Conservation (phyloP, 2,797 vertebrate genomes). For the Megalops cyprinoides region DNA sequence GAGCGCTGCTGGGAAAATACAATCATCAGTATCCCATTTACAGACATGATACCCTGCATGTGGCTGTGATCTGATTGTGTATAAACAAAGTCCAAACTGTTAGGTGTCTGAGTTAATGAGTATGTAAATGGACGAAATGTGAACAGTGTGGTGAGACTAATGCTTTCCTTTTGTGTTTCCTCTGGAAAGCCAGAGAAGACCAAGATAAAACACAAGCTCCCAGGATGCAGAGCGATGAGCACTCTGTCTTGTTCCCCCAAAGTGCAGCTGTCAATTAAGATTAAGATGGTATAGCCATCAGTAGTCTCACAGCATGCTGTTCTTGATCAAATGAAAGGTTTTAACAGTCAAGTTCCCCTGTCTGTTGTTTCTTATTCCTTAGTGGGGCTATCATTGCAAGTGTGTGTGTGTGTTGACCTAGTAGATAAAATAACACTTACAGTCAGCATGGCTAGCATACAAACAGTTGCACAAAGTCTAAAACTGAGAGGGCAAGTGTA, state of each 20-base stretch:
- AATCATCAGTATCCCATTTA: no score
- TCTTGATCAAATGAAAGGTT: not conserved
- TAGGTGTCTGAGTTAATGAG: not conserved
- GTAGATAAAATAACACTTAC: not conserved
- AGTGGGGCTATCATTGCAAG: not conserved
- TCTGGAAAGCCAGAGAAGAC: not conserved
- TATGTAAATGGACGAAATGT: not conserved
- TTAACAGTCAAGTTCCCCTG: not conserved
- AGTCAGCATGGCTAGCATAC: no score
- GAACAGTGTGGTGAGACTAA: not conserved
- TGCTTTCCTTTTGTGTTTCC: not conserved
- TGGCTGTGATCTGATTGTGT: not conserved
- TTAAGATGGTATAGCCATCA: no score
- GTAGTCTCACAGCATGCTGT: not conserved
- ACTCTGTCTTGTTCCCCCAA: not conserved
- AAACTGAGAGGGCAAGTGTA: not conserved
- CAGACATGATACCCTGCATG: not conserved
- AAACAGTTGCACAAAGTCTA: not conserved
- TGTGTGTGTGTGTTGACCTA: not conserved
- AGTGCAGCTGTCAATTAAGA: no score
- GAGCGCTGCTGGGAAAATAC: no score
- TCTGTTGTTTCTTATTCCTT: not conserved
- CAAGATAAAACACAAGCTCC: not conserved
- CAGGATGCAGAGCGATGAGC: not conserved
- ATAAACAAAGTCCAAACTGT: not conserved